These are phyloP conservation scores for Isotomurus palustris DNA, from an alignment of 2,888 invertebrate species.

Conservation along the genomic window DNA sequence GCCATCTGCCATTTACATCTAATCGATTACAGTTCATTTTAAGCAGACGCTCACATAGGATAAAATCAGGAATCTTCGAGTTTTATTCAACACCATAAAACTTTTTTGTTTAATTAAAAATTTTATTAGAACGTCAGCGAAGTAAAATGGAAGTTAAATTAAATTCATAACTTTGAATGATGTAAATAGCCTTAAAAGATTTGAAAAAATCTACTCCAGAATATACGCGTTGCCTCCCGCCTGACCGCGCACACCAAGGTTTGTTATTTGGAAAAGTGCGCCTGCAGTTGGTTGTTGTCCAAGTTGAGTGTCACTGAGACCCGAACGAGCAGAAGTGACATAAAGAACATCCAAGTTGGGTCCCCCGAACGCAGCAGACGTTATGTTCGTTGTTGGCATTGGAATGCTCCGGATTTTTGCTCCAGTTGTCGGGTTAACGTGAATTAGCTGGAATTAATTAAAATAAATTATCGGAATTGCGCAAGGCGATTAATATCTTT, in stretches of 20 bases:
- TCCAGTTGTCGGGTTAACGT: conserved; percentile 58
- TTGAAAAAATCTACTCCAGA: no score
- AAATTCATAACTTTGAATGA: no score
- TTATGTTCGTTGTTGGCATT: conserved; percentile 59
- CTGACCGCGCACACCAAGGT: conserved; percentile 16
- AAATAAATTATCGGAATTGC: neutral
- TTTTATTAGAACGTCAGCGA: no score
- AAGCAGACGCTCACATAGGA: no score
- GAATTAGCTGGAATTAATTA: conserved; percentile 57
- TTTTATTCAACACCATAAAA: no score
- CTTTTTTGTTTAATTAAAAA: no score
- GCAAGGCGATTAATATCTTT: neutral
- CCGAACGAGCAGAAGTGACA: conserved; percentile 54
- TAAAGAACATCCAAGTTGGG: conserved; percentile 60
- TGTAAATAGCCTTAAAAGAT: no score
- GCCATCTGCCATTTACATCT: no score
- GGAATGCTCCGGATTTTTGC: conserved; percentile 57
- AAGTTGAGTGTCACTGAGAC: conserved; percentile 9
- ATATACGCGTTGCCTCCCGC: conserved; percentile 13
- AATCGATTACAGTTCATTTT: no score
- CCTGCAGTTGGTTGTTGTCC: conserved; percentile 28
- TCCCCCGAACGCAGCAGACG: conserved; percentile 68
- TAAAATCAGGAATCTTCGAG: no score
- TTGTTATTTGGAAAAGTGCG: conserved; percentile 22
- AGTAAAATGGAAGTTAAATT: no score